phyloP scores from a whole-genome alignment of 2,113 vertebrate genomes.

The Eolophus roseicapilla region DNA sequence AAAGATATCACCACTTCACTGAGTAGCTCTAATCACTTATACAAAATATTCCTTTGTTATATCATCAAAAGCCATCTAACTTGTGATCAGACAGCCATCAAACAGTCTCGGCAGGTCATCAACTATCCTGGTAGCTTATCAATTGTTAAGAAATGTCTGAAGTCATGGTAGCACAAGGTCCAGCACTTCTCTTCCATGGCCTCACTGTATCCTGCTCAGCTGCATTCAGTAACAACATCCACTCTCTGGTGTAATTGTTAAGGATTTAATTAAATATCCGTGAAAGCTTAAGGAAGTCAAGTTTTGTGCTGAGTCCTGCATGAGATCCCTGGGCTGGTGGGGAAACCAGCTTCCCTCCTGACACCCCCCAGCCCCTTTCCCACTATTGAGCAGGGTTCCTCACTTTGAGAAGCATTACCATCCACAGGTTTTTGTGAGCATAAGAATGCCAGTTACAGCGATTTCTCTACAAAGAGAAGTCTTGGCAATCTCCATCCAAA shows the following conservation, averaged over 20 bases:
- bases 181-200: background rate
- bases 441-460: background rate
- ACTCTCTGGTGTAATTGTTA: background rate
- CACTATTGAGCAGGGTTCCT: fast-evolving
- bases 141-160: background rate
- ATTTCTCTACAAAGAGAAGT: background rate
- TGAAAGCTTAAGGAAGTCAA: background rate
- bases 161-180: background rate
- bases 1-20: background rate
- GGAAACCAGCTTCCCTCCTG: background rate
- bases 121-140: background rate
- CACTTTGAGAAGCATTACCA: fast-evolving
- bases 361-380: fast-evolving
- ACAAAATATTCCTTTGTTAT: background rate
- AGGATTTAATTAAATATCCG: background rate
- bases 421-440: background rate
- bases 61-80: background rate
- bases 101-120: background rate
- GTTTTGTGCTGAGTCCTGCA: background rate
- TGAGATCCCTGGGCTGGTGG: fast-evolving
- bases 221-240: background rate
- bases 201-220: background rate
- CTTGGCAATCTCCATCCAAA: background rate
- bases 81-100: background rate
- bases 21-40: background rate